Conservation (phyloP, 2,113 vertebrate genomes). For the Camelus dromedarius region DNA sequence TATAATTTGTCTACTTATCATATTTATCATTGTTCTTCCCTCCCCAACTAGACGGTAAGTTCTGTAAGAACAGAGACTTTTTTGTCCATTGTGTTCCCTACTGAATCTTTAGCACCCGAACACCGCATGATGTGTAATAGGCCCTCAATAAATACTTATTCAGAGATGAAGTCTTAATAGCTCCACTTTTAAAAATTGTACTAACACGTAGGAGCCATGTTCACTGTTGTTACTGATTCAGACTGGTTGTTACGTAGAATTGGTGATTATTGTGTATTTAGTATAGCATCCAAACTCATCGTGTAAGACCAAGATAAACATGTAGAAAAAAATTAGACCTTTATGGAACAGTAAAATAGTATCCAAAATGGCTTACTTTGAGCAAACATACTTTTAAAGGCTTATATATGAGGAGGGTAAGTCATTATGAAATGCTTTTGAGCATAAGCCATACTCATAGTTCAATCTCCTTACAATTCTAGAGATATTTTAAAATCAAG, state of each 20-base stretch:
- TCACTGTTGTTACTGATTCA: neutral
- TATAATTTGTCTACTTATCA: neutral
- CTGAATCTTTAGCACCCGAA: neutral
- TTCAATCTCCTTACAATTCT: conserved; percentile 24
- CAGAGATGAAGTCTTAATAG: neutral
- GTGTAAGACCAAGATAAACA: neutral
- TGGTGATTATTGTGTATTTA: neutral
- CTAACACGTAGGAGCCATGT: neutral
- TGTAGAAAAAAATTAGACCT: neutral
- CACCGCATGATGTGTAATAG: neutral
- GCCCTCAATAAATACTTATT: neutral
- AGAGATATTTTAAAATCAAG: conserved; percentile 38
- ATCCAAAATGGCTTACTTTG: neutral
- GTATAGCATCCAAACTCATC: neutral
- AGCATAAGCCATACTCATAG: neutral
- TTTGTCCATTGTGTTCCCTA: neutral
- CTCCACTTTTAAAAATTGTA: neutral
- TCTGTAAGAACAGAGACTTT: neutral
- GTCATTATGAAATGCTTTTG: conserved; percentile 27
- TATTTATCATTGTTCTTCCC: neutral
- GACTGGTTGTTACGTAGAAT: neutral
- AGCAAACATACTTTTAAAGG: conserved; percentile 4
- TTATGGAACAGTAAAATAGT: neutral
- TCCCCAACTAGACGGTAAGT: neutral
- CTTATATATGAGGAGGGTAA: neutral